Base-by-base conservation (phyloP, 2,797 vertebrate genomes). In the Leuciscus waleckii region DNA sequence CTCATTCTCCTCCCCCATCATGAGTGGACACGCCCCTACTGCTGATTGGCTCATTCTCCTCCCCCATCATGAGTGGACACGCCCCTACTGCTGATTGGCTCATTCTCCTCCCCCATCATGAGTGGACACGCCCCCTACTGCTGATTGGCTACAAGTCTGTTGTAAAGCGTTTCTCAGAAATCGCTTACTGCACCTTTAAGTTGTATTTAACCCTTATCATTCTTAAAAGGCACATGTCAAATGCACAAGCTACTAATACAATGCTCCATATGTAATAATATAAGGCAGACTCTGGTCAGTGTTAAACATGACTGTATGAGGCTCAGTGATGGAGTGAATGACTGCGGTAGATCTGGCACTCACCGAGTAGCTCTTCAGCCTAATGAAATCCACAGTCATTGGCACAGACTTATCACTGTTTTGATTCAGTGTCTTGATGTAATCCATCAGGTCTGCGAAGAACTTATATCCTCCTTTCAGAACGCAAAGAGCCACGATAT, bases 391-490 rank as follows among this genome's bases (percentile, higher is more conserved):
- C 93, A 97, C 94, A 0, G 95, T 96, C 92, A 97, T 87, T 2
- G 95, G 96, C 79, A 97, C 94, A 79, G 97, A 97, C 91, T 94
- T 94, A 90, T 97, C 96, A 7, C 92, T 94, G 89, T 96, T 97
- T 92, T 94, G 96, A 92, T 97, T 97, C 90, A 97, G 92, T 2
- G 93, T 92, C 93, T 97, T 97, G 85, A 97, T 97, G 90, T 93
- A 95, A 92, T 97, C 96, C 92, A 97, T 91, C 88, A 97, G 94
- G 92, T 97, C 96, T 21, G 96, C 95, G 56, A 97, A 97, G 93
- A 97, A 97, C 91, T 95, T 97, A 89, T 96, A 97, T 71, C 96
- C 97, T 67, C 96, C 96, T 93, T 97, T 98, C 21, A 97, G 94
- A 73, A 98, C 95, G 77, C 96, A 97, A 61, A 98, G 92, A 16